These are phyloP conservation scores for Harmothoe impar DNA, from an alignment of 2,888 invertebrate species.

Conservation along the genomic window DNA sequence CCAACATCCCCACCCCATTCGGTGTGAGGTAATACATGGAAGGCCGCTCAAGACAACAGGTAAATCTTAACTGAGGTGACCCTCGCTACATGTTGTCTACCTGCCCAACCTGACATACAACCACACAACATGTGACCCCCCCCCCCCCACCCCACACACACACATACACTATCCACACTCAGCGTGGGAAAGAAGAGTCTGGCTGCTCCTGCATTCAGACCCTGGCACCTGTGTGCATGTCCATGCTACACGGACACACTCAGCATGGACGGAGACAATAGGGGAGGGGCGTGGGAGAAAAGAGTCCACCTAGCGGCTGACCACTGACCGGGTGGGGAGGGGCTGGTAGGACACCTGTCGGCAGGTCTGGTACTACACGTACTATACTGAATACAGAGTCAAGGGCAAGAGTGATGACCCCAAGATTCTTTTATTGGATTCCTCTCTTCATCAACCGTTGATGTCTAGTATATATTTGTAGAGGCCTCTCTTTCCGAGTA, in stretches of 20 bases:
- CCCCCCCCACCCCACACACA: not conserved
- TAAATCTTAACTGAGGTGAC: not conserved
- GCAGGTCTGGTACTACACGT: not conserved
- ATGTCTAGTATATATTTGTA: too few relatives aligned
- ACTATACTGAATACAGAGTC: too few relatives aligned
- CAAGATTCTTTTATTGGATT: too few relatives aligned
- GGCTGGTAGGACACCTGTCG: constrained; percentile 2
- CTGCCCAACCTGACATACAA: not conserved
- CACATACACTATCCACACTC: not conserved
- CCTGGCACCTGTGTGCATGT: constrained; percentile 20
- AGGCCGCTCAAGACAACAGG: too few relatives aligned
- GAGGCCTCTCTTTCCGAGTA: too few relatives aligned
- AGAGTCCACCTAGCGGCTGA: not conserved
- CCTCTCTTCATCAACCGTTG: too few relatives aligned
- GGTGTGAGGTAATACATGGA: too few relatives aligned
- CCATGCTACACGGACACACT: not conserved
- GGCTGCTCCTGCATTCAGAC: constrained; percentile 18
- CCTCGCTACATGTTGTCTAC: constrained; percentile 19
- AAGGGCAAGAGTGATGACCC: too few relatives aligned
- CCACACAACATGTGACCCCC: not conserved
- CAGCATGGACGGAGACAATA: not conserved
- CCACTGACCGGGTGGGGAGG: not conserved
- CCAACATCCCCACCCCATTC: too few relatives aligned
- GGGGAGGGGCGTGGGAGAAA: constrained; percentile 20
- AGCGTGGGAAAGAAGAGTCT: not conserved